These are phyloP conservation scores for Onychorhynchus coronatus DNA, from an alignment of 2,113 vertebrate genomes.

Conservation along the genomic window DNA sequence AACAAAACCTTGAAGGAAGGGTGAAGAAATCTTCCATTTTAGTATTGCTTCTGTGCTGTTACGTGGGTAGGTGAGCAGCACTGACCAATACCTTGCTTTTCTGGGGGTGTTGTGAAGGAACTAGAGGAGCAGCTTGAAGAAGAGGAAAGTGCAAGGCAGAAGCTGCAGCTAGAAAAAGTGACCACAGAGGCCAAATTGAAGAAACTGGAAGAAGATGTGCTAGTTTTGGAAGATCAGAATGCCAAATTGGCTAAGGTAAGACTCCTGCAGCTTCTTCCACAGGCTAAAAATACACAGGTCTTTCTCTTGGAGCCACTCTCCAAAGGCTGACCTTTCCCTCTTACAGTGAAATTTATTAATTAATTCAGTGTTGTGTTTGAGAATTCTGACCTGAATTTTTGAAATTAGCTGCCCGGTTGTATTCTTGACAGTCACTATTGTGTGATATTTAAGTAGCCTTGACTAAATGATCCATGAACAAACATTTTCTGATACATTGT, in stretches of 20 bases:
- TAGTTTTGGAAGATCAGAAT: conserved; percentile 94
- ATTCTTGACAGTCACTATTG: not conserved
- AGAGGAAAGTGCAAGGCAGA: conserved; percentile 93
- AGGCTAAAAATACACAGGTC: not conserved
- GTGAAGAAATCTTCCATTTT: not conserved
- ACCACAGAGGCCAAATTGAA: conserved; percentile 93
- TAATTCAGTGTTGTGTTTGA: not conserved
- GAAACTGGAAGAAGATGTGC: conserved; percentile 92
- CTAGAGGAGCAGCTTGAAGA: conserved; percentile 97
- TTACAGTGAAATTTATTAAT: not conserved
- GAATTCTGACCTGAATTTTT: not conserved
- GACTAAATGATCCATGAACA: not conserved
- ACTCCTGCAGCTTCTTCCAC: not conserved
- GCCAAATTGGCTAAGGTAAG: conserved; percentile 89
- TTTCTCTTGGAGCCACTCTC: not conserved
- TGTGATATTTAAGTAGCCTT: not conserved
- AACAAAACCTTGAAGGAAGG: not conserved
- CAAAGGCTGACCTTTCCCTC: not conserved
- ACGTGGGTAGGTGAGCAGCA: not conserved
- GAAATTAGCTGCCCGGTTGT: not conserved
- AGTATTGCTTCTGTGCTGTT: not conserved
- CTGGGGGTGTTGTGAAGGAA: conserved; percentile 74
- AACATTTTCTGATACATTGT: not conserved
- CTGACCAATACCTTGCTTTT: not conserved
- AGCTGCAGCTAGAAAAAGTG: conserved; percentile 95